A percentile compares a stretch with the other conserved stretches of the same genome.
Evolutionary conservation across 2,113 vertebrate species (phyloP).

Genomic region (Platysternon megacephalum): DNA sequence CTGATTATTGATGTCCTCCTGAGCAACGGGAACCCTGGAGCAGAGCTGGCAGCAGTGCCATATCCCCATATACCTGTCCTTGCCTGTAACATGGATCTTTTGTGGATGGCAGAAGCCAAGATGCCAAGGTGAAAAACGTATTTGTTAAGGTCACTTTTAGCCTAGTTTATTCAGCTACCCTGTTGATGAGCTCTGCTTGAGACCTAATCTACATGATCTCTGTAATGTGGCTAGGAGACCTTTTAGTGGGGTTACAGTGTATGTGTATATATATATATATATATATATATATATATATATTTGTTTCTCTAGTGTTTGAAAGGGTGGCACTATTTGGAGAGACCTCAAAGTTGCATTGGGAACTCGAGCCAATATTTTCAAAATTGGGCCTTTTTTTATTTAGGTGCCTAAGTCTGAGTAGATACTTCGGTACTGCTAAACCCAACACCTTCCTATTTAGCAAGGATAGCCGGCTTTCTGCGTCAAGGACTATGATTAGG

Average conservation of each 20-base stretch:
- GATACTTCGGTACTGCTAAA: neutral
- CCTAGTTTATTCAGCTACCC: neutral
- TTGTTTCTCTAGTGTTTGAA: neutral
- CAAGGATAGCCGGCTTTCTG: neutral
- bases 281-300: too few species aligned
- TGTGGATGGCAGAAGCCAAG: slow-evolving; percentile 98
- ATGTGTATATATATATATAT: too few species aligned
- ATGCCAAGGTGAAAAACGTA: slow-evolving; percentile 87
- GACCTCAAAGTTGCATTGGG: neutral
- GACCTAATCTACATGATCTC: neutral
- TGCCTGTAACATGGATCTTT: slow-evolving; percentile 97
- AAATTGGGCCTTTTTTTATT: neutral
- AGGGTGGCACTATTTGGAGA: neutral
- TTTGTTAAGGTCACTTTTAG: neutral
- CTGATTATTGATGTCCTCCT: slow-evolving; percentile 91
- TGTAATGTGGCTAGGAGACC: neutral
- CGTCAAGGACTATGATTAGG: neutral
- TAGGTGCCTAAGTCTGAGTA: neutral
- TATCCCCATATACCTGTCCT: slow-evolving; percentile 94
- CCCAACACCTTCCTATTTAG: neutral
- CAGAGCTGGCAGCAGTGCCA: slow-evolving; percentile 64
- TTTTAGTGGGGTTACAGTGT: neutral
- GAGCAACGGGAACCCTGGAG: slow-evolving; percentile 86
- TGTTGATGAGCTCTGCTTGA: neutral
- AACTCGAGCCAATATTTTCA: neutral